Evolutionary conservation across 2,888 invertebrate species (phyloP).

Genomic region (Torymus texanus): DNA sequence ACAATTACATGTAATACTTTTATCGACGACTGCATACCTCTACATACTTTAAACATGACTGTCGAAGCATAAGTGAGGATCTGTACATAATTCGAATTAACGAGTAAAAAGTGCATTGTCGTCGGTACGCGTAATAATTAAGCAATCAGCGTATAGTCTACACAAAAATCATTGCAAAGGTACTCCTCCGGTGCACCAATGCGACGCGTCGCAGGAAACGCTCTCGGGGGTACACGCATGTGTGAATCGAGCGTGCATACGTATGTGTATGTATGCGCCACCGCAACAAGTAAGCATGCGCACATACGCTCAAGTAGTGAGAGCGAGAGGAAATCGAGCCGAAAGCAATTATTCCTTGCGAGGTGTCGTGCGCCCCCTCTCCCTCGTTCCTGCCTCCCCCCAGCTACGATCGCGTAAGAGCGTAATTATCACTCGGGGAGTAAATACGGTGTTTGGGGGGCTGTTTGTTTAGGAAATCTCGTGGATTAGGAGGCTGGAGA

Average conservation of each 20-base stretch:
- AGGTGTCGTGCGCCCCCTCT: conserved; percentile 42
- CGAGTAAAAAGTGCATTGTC: too few relatives aligned
- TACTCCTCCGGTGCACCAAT: too few relatives aligned
- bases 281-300: conserved; percentile 59
- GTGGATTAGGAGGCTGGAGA: background rate
- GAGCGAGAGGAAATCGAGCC: conserved; percentile 56
- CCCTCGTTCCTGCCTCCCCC: background rate
- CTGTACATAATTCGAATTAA: too few relatives aligned
- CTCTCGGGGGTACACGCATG: too few relatives aligned
- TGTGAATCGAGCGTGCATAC: conserved; percentile 9
- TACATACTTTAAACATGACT: too few relatives aligned
- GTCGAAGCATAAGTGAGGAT: too few relatives aligned
- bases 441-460: conserved; percentile 1
- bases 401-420: conserved; percentile 18
- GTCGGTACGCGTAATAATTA: too few relatives aligned
- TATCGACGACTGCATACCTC: too few relatives aligned
- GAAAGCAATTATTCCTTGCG: conserved; percentile 63
- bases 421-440: conserved; percentile 45
- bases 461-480: conserved; percentile 7
- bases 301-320: conserved; percentile 33
- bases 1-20: too few relatives aligned
- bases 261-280: background rate
- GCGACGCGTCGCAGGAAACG: too few relatives aligned
- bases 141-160: too few relatives aligned
- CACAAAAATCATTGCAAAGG: too few relatives aligned